Base-by-base conservation (phyloP, 30 jellyfish, hydroid and myxozoan species). In the Pseudorhiza aurosa region DNA sequence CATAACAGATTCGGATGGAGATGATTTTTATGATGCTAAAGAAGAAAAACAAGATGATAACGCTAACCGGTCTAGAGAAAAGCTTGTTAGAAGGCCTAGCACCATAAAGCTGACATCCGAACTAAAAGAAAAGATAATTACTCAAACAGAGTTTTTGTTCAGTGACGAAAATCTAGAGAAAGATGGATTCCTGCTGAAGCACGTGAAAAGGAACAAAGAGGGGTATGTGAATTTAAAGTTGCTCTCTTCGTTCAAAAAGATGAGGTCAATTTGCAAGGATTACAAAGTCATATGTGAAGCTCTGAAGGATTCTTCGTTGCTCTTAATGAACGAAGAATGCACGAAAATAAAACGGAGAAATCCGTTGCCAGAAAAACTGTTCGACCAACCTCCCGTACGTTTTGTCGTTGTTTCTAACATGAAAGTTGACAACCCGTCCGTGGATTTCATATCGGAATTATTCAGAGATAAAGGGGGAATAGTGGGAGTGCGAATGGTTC, bases 131-230 rank as follows among this genome's bases (percentile, higher is more conserved):
- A 81, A 75, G 51, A 93, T 93, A 2, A 64, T 93, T 49, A 32
- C 90, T 2, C 99, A 93, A 77, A 96, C 99, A 0, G 99, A 93
- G 76, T 93, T 57, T 39, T 82, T 87, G 83, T 87, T 93, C 90
- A 86, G 97, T 82, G 96, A 93, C 58, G 99, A 86, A 56, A 93
- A 93, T 57, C 88, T 93, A 72, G 85, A 71, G 63, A 86, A 87
- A 36, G 99, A 93, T 82, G 97, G 97, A 55, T 93, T 93, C 59
- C 68, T 93, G 85, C 55, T 93, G 90, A 93, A 93, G 90, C 99
- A 93, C 70, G 97, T 93, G 74, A 87, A 87, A 31, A 82, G 99
- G 22, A 93, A 93, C 83, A 93, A 93, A 53, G 99, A 93, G 35
- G 99, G 99, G 65, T 93, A 49, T 65, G 99, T 93, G 29, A 93